phyloP scores from a whole-genome alignment of 2,797 vertebrate genomes.

The Takifugu ocellatus region DNA sequence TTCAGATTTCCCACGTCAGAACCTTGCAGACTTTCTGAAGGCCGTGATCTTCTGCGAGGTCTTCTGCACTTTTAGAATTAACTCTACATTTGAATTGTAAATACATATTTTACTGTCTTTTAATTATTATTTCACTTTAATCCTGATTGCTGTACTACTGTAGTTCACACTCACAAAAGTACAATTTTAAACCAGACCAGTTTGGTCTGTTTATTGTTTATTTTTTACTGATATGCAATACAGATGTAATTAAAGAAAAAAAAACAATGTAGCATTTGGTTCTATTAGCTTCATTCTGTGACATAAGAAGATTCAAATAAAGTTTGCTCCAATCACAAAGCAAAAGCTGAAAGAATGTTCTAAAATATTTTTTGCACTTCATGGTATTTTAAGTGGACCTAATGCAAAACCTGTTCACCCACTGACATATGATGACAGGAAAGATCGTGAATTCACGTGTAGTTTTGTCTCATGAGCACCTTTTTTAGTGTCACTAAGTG shows the following conservation, averaged over 20 bases:
- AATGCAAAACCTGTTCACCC: no score
- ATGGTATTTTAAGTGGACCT: no score
- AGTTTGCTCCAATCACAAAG: background rate
- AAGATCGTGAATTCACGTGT: no score
- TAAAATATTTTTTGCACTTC: no score
- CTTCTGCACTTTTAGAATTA: slow-evolving; percentile 30
- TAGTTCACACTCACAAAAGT: slow-evolving; percentile 9
- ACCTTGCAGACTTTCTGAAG: background rate
- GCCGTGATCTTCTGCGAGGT: slow-evolving; percentile 11
- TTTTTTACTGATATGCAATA: slow-evolving; percentile 10
- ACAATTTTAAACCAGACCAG: background rate
- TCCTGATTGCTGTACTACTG: slow-evolving; percentile 33
- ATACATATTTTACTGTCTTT: slow-evolving; percentile 11
- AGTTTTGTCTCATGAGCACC: no score
- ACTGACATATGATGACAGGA: no score
- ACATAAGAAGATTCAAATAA: background rate
- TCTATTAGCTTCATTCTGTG: background rate
- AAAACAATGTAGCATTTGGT: background rate
- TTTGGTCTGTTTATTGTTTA: no score
- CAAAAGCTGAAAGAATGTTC: no score
- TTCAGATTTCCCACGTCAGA: slow-evolving; percentile 8
- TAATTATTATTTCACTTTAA: slow-evolving; percentile 4
- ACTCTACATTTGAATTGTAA: slow-evolving; percentile 5
- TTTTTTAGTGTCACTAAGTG: no score
- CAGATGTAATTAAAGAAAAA: background rate